Conservation (phyloP, 2,113 vertebrate species). For the Semnornis frantzii region DNA sequence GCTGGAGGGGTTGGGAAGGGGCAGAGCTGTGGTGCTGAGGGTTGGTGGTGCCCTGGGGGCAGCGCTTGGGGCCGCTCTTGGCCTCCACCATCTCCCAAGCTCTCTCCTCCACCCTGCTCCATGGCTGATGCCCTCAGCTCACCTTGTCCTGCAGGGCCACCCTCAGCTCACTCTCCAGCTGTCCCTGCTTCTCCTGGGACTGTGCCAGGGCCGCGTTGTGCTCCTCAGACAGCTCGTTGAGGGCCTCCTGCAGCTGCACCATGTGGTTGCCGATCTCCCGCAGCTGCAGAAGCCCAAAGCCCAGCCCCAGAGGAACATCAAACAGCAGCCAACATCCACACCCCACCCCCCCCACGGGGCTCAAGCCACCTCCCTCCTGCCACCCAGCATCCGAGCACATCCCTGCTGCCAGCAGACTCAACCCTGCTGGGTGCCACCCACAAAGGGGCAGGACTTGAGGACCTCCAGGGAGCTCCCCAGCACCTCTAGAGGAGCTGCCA, state of each 20-base stretch:
- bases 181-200: constrained; percentile 64
- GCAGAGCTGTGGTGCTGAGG: neutral
- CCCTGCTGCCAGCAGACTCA: too few relatives aligned
- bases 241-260: constrained; percentile 78
- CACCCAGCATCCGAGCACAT: too few relatives aligned
- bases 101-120: neutral
- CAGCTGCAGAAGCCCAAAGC: constrained; percentile 68
- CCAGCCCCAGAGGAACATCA: neutral
- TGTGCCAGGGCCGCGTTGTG: constrained; percentile 74
- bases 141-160: constrained; percentile 85
- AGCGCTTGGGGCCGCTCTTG: neutral
- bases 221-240: constrained; percentile 78
- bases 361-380: neutral
- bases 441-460: too few relatives aligned
- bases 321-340: rapidly evolving
- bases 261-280: constrained; percentile 80
- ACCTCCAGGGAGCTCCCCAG: too few relatives aligned
- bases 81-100: neutral
- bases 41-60: neutral
- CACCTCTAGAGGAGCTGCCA: too few relatives aligned
- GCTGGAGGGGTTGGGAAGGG: neutral
- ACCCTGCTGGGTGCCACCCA: too few relatives aligned
- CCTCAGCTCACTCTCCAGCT: constrained; percentile 79
- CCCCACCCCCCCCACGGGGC: neutral
- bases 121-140: neutral